Percentiles rank a stretch among this genome's conserved stretches.
Conservation (phyloP, 2,888 invertebrate species). For the Baccha elongata region DNA sequence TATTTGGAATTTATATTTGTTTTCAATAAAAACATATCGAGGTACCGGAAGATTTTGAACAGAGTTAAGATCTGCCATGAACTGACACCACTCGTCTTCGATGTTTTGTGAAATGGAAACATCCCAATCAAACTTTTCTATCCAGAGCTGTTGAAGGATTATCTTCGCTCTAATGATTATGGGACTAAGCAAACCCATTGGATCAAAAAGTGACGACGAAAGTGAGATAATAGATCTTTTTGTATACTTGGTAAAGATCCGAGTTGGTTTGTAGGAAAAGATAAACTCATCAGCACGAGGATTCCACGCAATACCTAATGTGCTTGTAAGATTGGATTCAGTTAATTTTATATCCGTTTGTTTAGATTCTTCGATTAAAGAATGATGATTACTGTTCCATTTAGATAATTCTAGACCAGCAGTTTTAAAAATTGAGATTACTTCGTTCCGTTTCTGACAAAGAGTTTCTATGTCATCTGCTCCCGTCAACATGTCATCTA, state of each 20-base stretch:
- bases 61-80: constrained; percentile 11
- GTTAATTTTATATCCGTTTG: not conserved
- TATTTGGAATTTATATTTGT: constrained; percentile 29
- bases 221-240: constrained; percentile 26
- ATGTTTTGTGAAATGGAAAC: constrained; percentile 22
- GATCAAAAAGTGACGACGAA: constrained; percentile 53
- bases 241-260: not conserved
- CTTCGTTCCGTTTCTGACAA: constrained; percentile 35
- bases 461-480: constrained; percentile 37
- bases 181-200: constrained; percentile 56
- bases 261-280: constrained; percentile 28
- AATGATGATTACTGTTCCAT: no score
- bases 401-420: no score
- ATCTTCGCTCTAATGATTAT: constrained; percentile 66
- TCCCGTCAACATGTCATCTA: constrained; percentile 24
- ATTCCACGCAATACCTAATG: constrained; percentile 31
- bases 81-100: constrained; percentile 12
- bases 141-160: constrained; percentile 55
- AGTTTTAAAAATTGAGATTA: not conserved
- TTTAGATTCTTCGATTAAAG: constrained; percentile 2
- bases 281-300: constrained; percentile 34
- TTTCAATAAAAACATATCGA: constrained; percentile 2
- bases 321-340: constrained; percentile 2
- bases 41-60: constrained; percentile 26
- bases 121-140: constrained; percentile 52